These are phyloP conservation scores for Acanthis flammea DNA, from an alignment of 2,797 vertebrate species.

Conservation along the genomic window DNA sequence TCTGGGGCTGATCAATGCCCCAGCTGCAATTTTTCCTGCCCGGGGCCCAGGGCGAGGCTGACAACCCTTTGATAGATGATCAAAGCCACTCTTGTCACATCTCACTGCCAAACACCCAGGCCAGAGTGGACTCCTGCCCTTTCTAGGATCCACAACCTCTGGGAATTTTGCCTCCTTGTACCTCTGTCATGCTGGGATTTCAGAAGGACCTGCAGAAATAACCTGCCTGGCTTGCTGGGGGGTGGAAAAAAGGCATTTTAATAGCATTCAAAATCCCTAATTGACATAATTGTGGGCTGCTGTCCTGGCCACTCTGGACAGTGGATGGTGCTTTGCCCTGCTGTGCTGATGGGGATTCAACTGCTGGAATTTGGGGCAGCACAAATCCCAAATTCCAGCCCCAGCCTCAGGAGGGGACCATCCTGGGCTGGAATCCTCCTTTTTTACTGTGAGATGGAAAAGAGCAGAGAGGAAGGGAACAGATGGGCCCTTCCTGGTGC, in stretches of 20 bases:
- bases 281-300: neutral
- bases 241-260: neutral
- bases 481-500: neutral
- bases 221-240: neutral
- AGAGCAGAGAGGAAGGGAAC: neutral
- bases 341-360: neutral
- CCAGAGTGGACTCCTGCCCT: neutral
- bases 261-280: neutral
- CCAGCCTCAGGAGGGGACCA: too few relatives aligned
- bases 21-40: neutral
- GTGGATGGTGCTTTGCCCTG: fast-evolving
- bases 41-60: neutral
- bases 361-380: neutral
- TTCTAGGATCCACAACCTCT: neutral
- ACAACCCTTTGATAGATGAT: neutral
- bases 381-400: neutral
- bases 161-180: neutral
- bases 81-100: neutral
- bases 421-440: neutral
- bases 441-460: neutral
- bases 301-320: neutral
- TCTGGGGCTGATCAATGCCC: neutral
- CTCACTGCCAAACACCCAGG: neutral
- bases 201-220: neutral
- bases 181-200: neutral